A percentile compares a stretch with the other conserved stretches of the same genome.
Evolutionary conservation across 2,888 invertebrate genomes (phyloP).

Genomic region (Drosophila nigricruria): DNA sequence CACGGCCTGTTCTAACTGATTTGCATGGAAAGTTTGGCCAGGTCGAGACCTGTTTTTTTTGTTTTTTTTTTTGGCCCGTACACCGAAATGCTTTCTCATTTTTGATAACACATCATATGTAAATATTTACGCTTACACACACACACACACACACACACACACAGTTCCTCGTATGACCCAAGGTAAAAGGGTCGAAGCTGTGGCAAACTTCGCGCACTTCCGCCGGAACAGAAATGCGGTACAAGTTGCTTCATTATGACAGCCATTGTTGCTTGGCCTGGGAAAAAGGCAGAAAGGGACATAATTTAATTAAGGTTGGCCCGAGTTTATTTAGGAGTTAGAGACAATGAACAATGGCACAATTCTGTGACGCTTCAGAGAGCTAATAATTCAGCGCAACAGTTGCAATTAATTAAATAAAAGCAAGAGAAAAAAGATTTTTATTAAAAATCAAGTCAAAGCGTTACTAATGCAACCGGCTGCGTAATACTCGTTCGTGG

Average conservation of each 20-base stretch:
- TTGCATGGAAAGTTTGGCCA: constrained; percentile 59
- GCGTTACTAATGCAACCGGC: too few species aligned
- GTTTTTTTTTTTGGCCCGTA: constrained; percentile 19
- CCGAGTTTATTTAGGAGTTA: constrained; percentile 31
- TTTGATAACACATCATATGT: constrained; percentile 68
- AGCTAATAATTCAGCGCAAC: background rate
- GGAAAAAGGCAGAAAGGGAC: constrained; percentile 43
- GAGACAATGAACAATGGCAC: constrained; percentile 29
- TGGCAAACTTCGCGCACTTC: constrained; percentile 50
- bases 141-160: background rate
- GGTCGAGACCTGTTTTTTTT: constrained; percentile 20
- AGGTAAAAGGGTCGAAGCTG: constrained; percentile 38
- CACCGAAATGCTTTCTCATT: constrained; percentile 38
- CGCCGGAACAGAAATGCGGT: constrained; percentile 47
- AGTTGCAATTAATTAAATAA: constrained; percentile 19
- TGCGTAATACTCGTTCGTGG: too few species aligned
- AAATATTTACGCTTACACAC: constrained; percentile 47
- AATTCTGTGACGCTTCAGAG: background rate
- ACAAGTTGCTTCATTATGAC: constrained; percentile 69
- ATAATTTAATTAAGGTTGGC: constrained; percentile 59
- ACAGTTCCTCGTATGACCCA: constrained; percentile 25
- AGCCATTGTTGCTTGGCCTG: constrained; percentile 51
- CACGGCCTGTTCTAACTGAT: constrained; percentile 45
- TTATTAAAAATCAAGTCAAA: background rate
- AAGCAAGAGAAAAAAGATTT: background rate